Evolutionary conservation across 2,888 invertebrate genomes (phyloP).

Genomic region (Cheilosia impressa): DNA sequence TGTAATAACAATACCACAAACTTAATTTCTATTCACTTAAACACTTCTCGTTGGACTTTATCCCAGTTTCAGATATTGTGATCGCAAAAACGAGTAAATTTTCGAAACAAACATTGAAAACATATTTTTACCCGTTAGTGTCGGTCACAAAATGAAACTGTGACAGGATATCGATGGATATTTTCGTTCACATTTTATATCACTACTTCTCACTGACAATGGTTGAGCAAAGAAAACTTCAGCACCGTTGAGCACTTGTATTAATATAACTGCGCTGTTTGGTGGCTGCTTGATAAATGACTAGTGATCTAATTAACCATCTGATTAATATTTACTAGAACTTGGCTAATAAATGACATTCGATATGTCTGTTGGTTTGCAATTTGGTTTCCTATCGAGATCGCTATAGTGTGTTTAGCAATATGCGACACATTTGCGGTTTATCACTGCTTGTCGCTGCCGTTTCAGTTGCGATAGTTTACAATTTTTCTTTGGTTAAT

Average conservation of each 20-base stretch:
- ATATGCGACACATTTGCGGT: slow-evolving; percentile 62
- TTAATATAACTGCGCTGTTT: slow-evolving; percentile 72
- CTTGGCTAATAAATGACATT: slow-evolving; percentile 66
- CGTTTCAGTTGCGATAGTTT: slow-evolving; percentile 26
- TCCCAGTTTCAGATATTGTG: slow-evolving; percentile 84
- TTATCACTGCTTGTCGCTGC: slow-evolving; percentile 57
- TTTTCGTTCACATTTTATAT: no score
- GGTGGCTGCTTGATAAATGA: slow-evolving; percentile 74
- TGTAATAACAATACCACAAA: no score
- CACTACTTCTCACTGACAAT: slow-evolving; percentile 13
- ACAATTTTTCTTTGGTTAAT: slow-evolving; percentile 16
- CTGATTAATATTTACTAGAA: slow-evolving; percentile 77
- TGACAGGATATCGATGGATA: slow-evolving; percentile 76
- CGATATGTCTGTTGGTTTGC: slow-evolving; percentile 69
- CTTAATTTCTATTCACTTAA: not conserved
- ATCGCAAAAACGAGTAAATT: slow-evolving; percentile 84
- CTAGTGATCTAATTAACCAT: slow-evolving; percentile 76
- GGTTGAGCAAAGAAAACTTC: not conserved
- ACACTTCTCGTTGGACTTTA: slow-evolving; percentile 76
- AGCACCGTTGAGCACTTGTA: slow-evolving; percentile 10
- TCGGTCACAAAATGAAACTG: slow-evolving; percentile 84
- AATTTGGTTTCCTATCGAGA: slow-evolving; percentile 50
- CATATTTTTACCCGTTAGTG: slow-evolving; percentile 83
- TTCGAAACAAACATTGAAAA: slow-evolving; percentile 50
- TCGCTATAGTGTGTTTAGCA: slow-evolving; percentile 42